phyloP scores from a whole-genome alignment of 1,140 invertebrate genomes.

The Andricus grossulariae region DNA sequence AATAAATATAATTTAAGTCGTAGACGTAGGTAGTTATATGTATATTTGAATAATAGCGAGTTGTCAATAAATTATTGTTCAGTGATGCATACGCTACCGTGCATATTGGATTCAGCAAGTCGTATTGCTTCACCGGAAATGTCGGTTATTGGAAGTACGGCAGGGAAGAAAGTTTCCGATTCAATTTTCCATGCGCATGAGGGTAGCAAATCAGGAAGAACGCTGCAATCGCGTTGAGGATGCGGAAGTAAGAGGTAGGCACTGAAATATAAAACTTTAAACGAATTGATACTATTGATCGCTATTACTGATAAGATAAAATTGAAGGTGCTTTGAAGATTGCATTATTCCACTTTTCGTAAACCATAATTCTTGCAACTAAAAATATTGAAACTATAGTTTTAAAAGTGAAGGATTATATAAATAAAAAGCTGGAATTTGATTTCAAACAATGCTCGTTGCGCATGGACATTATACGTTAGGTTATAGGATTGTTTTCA shows the following conservation, averaged over 20 bases:
- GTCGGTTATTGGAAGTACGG: conserved; percentile 26
- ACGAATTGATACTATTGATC: neutral
- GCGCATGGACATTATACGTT: neutral
- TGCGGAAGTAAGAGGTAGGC: neutral
- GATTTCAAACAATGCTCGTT: too few species aligned
- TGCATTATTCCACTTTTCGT: too few species aligned
- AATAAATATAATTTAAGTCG: neutral
- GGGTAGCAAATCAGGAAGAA: conserved; percentile 17
- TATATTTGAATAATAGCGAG: conserved; percentile 7
- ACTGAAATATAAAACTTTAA: neutral
- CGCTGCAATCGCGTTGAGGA: conserved; percentile 21
- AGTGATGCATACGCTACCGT: conserved; percentile 35
- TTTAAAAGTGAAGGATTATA: too few species aligned
- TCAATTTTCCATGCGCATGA: conserved; percentile 42
- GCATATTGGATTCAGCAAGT: conserved; percentile 34
- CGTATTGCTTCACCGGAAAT: conserved; percentile 43
- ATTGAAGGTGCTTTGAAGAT: too few species aligned
- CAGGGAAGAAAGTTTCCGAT: conserved; percentile 36
- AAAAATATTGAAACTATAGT: too few species aligned
- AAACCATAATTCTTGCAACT: too few species aligned
- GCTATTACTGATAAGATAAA: too few species aligned
- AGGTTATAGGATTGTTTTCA: conserved; percentile 1
- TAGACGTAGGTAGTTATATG: neutral
- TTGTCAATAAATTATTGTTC: conserved; percentile 40
- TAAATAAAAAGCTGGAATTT: too few species aligned